A percentile compares a stretch with the other conserved stretches of the same genome.
Evolutionary conservation across 1,140 invertebrate species (phyloP).

Genomic region (Diachasmimorpha longicaudata): DNA sequence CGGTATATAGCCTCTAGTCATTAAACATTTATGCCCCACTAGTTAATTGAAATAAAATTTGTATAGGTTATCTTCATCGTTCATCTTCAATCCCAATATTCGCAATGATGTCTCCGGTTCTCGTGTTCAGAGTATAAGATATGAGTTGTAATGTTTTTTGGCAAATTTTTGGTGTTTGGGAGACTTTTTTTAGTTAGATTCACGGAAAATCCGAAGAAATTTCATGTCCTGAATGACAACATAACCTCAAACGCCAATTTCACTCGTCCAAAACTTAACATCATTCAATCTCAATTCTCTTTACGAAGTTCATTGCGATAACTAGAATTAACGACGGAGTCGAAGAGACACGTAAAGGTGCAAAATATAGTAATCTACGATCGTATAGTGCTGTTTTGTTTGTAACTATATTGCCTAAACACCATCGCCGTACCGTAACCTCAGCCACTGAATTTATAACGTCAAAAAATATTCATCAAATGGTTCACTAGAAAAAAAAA

Average conservation of each 20-base stretch:
- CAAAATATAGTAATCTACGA: conserved; percentile 59
- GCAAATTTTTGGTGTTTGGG: too few relatives aligned
- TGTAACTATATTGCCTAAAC: conserved; percentile 50
- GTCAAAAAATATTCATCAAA: neutral
- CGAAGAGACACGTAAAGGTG: conserved; percentile 49
- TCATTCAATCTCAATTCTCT: neutral
- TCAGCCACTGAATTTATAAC: neutral
- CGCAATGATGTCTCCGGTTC: neutral
- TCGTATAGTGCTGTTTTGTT: conserved; percentile 52
- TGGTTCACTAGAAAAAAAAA: neutral
- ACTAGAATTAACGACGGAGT: conserved; percentile 22
- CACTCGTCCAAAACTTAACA: neutral
- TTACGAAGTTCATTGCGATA: neutral
- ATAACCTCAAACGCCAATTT: too few relatives aligned
- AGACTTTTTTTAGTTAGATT: too few relatives aligned
- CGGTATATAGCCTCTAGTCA: conserved; percentile 61
- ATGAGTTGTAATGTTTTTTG: too few relatives aligned
- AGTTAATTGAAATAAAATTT: conserved; percentile 44
- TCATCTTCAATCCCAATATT: conserved; percentile 9
- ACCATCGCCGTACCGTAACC: conserved; percentile 38
- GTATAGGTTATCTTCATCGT: conserved; percentile 26
- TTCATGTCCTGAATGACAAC: too few relatives aligned
- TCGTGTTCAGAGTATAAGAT: too few relatives aligned
- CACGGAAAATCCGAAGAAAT: neutral
- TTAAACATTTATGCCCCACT: conserved; percentile 58